Evolutionary conservation across 2,113 vertebrate genomes (phyloP).

Genomic region (Psettodes erumei): DNA sequence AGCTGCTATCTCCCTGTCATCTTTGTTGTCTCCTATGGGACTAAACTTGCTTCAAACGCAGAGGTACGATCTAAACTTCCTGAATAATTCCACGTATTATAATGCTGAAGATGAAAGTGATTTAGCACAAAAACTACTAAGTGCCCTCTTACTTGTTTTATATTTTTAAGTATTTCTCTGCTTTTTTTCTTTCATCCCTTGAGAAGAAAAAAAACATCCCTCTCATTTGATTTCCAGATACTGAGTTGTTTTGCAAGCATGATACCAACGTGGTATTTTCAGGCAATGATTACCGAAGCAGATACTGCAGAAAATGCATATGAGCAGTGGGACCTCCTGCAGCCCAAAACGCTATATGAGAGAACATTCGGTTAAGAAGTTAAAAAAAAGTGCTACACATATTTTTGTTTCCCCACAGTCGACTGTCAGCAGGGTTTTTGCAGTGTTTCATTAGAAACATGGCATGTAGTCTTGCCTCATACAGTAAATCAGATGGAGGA

Average conservation of each 20-base stretch:
- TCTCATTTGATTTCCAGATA: conserved; percentile 8
- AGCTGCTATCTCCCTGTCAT: background rate
- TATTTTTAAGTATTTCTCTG: background rate
- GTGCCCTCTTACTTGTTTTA: background rate
- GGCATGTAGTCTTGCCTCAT: too few relatives aligned
- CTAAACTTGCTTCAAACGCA: background rate
- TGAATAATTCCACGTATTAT: background rate
- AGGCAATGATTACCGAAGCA: background rate
- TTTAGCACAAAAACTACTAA: background rate
- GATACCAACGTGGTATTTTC: background rate
- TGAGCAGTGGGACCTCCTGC: background rate
- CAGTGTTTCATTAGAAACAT: background rate
- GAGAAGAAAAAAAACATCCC: background rate
- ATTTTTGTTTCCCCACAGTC: too few relatives aligned
- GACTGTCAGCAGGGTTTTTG: background rate
- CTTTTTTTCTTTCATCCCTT: background rate
- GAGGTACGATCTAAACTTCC: background rate
- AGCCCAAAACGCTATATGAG: background rate
- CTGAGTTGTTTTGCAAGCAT: background rate
- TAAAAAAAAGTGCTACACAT: background rate
- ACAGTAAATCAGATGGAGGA: background rate
- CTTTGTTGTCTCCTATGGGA: background rate
- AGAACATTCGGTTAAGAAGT: background rate
- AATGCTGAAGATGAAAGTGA: background rate
- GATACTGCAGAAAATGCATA: background rate